Evolutionary conservation across 2,888 invertebrate species (phyloP), one percentile per base, ranked within the genome.

Genomic region (Drosophila leonis): DNA sequence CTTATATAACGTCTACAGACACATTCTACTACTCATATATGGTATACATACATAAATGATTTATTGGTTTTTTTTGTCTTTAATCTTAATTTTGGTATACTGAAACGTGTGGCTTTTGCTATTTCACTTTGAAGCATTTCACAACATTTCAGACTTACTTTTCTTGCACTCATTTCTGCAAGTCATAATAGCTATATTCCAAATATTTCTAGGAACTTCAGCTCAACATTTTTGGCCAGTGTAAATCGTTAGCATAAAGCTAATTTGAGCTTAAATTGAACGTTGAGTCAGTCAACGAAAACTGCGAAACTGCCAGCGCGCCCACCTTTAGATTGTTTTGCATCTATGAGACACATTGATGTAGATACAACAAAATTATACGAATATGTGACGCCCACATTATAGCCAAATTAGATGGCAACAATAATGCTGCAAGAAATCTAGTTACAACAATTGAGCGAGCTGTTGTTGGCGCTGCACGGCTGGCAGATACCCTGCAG

Each of bases 401-500:
- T 27, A 15, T 41, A 44, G 27, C 52, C 59, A 68, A 88, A 86
- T 86, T 83, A 80, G 62, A 78, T 51, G 74, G 67, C 61, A 54
- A 56, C 70, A 69, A 63, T 75, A 42, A 55, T 44, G 59, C 61
- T 18, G 1, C n/a, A 31, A 49, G 31, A 55, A 46, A 63, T 62
- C 57, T 48, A 49, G 35, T 37, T 60, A 29, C 15, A 12, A 44
- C 12, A 33, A 49, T 33, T 49, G 13, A 18, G 1, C 10, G 12
- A 7, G 49, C 18, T 18, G 6, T 4, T 29, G 49, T 12, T 0
- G 12, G 2, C 1, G n/a, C 4, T 49, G 12, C 0, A 3, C 31
- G 13, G 5, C 49, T 13, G 13, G 4, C 0, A 13, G 13, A 33
- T 49, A 33, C 49, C 20, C 49, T 49, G n/a, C 2, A 49, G n/a